A percentile compares a stretch with the other conserved stretches of the same genome.
These are phyloP conservation scores for Lordiphosa collinella DNA, from an alignment of 1,140 invertebrate species.

Conservation along the genomic window DNA sequence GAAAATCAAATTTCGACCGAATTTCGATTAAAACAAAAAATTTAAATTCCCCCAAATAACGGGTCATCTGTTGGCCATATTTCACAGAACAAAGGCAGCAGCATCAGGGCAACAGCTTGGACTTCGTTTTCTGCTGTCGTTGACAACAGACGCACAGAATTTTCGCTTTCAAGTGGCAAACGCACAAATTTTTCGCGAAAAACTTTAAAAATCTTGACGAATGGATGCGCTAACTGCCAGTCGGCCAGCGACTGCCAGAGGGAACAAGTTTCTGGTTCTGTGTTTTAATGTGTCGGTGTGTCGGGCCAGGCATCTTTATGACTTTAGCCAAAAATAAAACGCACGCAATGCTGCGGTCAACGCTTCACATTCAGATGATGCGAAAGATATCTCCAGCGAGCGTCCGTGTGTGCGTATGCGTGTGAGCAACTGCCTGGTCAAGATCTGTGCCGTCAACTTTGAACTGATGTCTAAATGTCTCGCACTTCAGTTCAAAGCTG, in stretches of 20 bases:
- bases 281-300: slow-evolving; percentile 50
- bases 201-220: slow-evolving; percentile 70
- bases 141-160: slow-evolving; percentile 40
- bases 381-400: slow-evolving; percentile 47
- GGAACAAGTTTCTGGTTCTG: slow-evolving; percentile 66
- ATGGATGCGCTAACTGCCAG: slow-evolving; percentile 67
- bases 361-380: slow-evolving; percentile 43
- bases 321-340: slow-evolving; percentile 75
- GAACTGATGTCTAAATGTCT: slow-evolving; percentile 36
- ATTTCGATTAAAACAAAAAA: slow-evolving; percentile 37
- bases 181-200: slow-evolving; percentile 57
- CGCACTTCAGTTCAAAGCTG: slow-evolving; percentile 19
- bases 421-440: slow-evolving; percentile 36
- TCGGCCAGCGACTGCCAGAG: slow-evolving; percentile 32
- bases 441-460: slow-evolving; percentile 57
- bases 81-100: slow-evolving; percentile 35
- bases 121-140: slow-evolving; percentile 14
- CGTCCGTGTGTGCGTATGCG: slow-evolving; percentile 32
- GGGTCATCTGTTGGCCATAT: slow-evolving; percentile 69
- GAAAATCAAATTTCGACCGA: slow-evolving; percentile 35
- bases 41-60: slow-evolving; percentile 48
- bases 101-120: slow-evolving; percentile 13
- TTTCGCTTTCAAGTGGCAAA: slow-evolving; percentile 59
- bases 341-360: slow-evolving; percentile 65
- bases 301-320: slow-evolving; percentile 51